Percentiles rank a stretch among this genome's conserved stretches.
These are phyloP conservation scores for Anisognathus igniventris DNA, from an alignment of 2,797 vertebrate species.

Conservation along the genomic window DNA sequence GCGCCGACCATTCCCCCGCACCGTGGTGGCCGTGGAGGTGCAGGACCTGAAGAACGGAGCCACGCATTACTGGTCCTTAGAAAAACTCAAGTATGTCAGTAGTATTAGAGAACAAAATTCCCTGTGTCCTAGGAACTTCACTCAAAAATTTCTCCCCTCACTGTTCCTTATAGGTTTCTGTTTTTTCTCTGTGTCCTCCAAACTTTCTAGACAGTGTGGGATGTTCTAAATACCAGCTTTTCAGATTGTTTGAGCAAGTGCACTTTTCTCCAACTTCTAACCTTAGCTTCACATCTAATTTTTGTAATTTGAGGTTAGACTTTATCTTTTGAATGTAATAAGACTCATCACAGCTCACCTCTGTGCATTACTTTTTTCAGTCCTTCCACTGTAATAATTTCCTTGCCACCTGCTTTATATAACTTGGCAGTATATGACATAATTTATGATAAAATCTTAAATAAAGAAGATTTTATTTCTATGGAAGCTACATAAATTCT, in stretches of 20 bases:
- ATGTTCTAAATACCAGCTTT: neutral
- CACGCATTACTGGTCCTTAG: constrained; percentile 96
- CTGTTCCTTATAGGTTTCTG: neutral
- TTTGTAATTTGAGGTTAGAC: neutral
- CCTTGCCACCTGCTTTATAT: neutral
- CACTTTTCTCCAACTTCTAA: neutral
- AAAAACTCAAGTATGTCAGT: constrained; percentile 90
- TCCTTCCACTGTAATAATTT: neutral
- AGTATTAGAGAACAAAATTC: no score
- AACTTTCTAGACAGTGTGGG: neutral
- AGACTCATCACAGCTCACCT: neutral
- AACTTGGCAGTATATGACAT: neutral
- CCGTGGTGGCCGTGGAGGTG: constrained; percentile 94
- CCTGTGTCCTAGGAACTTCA: neutral
- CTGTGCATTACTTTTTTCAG: neutral
- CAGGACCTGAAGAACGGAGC: constrained; percentile 98
- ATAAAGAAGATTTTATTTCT: neutral
- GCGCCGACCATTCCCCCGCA: constrained; percentile 87
- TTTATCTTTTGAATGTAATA: neutral
- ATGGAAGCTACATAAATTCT: neutral
- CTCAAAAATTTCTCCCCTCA: neutral
- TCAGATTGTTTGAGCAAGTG: neutral
- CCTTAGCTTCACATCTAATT: neutral
- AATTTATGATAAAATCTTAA: neutral
- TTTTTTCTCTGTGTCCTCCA: neutral